phyloP scores from a whole-genome alignment of 2,797 vertebrate genomes.

The Peromyscus melanophrys region DNA sequence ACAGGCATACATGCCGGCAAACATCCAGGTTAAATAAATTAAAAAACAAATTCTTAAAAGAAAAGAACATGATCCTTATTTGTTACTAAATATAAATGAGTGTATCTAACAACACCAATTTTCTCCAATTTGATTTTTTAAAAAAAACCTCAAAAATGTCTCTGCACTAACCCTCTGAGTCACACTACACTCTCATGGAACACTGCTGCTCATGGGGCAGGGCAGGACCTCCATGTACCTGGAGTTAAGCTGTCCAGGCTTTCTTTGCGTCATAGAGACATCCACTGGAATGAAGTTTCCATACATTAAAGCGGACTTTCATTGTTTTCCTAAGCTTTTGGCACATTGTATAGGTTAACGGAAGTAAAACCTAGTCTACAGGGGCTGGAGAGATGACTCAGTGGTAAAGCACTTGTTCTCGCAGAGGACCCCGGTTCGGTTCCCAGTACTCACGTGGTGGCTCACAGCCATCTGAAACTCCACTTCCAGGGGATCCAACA shows the following conservation, averaged over 20 bases:
- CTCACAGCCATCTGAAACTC: background rate
- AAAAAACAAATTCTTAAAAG: background rate
- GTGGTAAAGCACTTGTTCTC: background rate
- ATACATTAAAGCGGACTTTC: background rate
- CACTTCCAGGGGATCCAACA: background rate
- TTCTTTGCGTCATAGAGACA: slow-evolving; percentile 28
- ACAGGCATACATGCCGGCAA: background rate
- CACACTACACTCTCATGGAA: background rate
- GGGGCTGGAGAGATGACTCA: background rate
- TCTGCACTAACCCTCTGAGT: background rate
- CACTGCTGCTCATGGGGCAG: background rate
- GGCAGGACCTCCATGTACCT: background rate
- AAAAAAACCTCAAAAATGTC: background rate
- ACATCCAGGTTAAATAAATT: background rate
- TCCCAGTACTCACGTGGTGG: background rate
- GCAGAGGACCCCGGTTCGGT: too few relatives aligned
- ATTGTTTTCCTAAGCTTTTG: slow-evolving; percentile 51
- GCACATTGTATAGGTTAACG: background rate
- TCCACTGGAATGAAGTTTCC: slow-evolving; percentile 36
- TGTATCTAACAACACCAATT: background rate
- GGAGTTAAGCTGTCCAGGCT: background rate
- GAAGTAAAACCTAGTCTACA: background rate
- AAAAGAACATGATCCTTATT: background rate
- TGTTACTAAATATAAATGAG: slow-evolving; percentile 56
- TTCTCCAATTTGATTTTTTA: background rate